phyloP scores from a whole-genome alignment of 1,140 invertebrate genomes.

The Magallana angulata region DNA sequence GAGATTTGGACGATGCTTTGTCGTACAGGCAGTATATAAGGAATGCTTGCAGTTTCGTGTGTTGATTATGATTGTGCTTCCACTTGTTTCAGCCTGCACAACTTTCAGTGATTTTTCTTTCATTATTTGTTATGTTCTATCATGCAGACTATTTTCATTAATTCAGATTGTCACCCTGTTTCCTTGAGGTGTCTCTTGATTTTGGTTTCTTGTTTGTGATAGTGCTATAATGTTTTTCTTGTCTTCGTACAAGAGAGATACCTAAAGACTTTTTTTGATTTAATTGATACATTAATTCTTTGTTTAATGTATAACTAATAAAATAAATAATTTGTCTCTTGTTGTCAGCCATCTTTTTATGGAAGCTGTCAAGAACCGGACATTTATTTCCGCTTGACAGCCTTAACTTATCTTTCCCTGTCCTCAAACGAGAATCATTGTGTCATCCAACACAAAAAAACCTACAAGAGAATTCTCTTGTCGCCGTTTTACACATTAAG shows the following conservation, averaged over 20 bases:
- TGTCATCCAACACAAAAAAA: too few species aligned
- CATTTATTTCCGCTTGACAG: too few species aligned
- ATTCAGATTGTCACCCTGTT: too few species aligned
- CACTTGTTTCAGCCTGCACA: neutral
- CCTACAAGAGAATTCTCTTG: too few species aligned
- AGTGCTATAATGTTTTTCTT: conserved; percentile 2
- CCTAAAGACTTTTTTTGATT: neutral
- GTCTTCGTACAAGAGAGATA: neutral
- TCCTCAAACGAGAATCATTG: too few species aligned
- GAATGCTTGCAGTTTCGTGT: neutral
- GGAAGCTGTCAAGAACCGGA: too few species aligned
- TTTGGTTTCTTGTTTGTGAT: neutral
- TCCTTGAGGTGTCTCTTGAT: too few species aligned
- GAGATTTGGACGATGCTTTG: neutral
- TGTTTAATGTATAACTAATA: neutral
- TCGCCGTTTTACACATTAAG: too few species aligned
- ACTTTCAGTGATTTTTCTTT: neutral
- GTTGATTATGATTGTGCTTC: neutral
- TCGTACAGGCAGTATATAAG: neutral
- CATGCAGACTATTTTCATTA: too few species aligned
- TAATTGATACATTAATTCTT: neutral
- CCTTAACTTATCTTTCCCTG: too few species aligned
- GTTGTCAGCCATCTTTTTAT: too few species aligned
- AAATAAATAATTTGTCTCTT: neutral
- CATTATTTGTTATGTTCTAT: too few species aligned